Percentiles rank a stretch among this genome's conserved stretches.
Evolutionary conservation across 2,888 invertebrate genomes (phyloP).

Genomic region (Serrognathus titanus): DNA sequence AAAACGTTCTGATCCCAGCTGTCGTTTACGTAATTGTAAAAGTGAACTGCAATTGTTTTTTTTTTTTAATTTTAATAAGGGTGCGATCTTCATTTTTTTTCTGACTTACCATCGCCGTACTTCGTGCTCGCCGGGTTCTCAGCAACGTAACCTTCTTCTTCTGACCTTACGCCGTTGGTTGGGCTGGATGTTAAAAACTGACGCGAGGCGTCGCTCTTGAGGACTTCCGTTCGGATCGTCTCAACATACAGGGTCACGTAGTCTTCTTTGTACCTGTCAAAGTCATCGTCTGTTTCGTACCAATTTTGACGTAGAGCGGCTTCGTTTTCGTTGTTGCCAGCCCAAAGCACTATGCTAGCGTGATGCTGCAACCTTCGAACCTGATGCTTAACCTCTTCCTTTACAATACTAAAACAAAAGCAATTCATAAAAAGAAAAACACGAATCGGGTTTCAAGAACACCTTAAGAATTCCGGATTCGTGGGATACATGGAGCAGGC

Average conservation of each 20-base stretch:
- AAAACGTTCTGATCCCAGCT: slow-evolving; percentile 77
- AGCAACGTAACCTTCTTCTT: slow-evolving; percentile 73
- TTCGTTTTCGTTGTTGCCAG: slow-evolving; percentile 98
- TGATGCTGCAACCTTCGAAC: slow-evolving; percentile 80
- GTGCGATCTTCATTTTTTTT: background rate
- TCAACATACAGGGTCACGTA: slow-evolving; percentile 81
- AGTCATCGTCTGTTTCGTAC: slow-evolving; percentile 53
- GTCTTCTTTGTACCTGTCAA: slow-evolving; percentile 55
- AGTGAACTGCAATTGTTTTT: slow-evolving; percentile 64
- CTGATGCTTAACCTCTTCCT: slow-evolving; percentile 75
- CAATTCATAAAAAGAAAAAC: background rate
- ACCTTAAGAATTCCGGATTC: slow-evolving; percentile 65
- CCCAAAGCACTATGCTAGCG: slow-evolving; percentile 83
- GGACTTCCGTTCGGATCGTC: slow-evolving; percentile 65
- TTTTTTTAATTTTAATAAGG: background rate
- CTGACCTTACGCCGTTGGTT: slow-evolving; percentile 75
- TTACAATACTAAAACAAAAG: slow-evolving; percentile 57
- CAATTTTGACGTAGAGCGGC: slow-evolving; percentile 80
- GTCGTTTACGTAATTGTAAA: slow-evolving; percentile 80
- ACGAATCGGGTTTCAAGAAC: slow-evolving; percentile 19
- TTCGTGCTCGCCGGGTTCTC: slow-evolving; percentile 70
- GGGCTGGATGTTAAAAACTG: slow-evolving; percentile 87
- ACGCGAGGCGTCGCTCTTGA: slow-evolving; percentile 59
- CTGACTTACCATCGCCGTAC: slow-evolving; percentile 77
- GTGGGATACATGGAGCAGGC: slow-evolving; percentile 94